Base-by-base conservation (phyloP, 64 coral and sea anemone species). In the Catalaphyllia jardinei region DNA sequence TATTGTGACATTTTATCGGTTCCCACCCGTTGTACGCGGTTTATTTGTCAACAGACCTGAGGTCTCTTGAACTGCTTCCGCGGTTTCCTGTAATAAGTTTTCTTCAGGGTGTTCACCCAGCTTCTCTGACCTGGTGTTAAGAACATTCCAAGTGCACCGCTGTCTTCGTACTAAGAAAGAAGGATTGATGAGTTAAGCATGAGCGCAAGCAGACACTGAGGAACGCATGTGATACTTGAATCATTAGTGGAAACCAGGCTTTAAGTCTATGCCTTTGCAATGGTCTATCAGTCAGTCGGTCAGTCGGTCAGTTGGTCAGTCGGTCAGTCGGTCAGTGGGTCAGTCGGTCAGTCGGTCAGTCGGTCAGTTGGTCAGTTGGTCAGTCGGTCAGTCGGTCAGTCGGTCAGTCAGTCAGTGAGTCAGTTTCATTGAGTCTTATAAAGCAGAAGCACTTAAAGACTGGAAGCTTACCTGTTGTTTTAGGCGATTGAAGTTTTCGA, bases 61-160 rank as follows among this genome's bases (percentile, higher is more conserved):
- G 96, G 96, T 93, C 94, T 90, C 62, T 95, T 99, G 5, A 94
- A 94, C 75, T 93, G 93, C 65, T 93, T 95, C 59, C 86, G 79
- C 25, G 96, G 96, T 89, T 95, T 99, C 29, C 94, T 80, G 76
- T 90, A 88, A 87, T 95, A 99, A 0, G 96, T 99, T 74, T 95
- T 95, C 78, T 93, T 93, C 42, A 99, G 87, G 4, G 94, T 95
- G 63, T 99, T 99, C 5, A 99, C 96, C 96, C 96, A 99, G n/a
- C 88, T 99, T 62, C 96, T 91, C 31, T 99, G 96, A 50, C 91
- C 89, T 52, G 96, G 93, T 11, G 96, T 99, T 24, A 99, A 75
- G 60, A 99, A 92, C 52, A 99, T 93, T 15, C 96, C 96, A 28
- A 99, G 83, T 11, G 96, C 94, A 30, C 94, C 96, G 29, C 83